phyloP scores from a whole-genome alignment of 2,888 invertebrate species.

The Eilema depressum region DNA sequence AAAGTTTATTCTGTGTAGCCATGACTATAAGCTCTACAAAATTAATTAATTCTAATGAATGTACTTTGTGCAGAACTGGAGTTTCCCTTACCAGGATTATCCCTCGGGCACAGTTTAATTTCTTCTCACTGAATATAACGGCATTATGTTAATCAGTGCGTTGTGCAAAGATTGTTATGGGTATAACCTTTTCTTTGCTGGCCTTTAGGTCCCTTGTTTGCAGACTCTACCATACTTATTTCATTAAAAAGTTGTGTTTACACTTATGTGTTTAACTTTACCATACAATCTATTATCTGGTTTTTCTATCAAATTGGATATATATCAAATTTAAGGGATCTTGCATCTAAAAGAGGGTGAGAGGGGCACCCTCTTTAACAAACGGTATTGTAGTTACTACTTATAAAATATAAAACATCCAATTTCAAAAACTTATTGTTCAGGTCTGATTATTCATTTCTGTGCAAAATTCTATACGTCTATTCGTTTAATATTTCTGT shows the following conservation, averaged over 20 bases:
- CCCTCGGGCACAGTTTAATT: slow-evolving; percentile 62
- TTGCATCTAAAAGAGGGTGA: neutral
- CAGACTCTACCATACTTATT: slow-evolving; percentile 47
- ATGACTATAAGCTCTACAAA: slow-evolving; percentile 58
- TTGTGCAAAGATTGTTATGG: slow-evolving; percentile 48
- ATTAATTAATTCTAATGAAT: slow-evolving; percentile 71
- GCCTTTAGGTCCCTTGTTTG: slow-evolving; percentile 42
- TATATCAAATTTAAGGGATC: neutral
- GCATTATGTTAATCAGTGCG: slow-evolving; percentile 57
- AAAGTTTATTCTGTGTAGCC: slow-evolving; percentile 36
- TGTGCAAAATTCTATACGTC: neutral
- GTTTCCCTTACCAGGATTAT: slow-evolving; percentile 51
- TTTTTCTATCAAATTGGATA: too few relatives aligned
- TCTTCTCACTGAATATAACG: slow-evolving; percentile 61
- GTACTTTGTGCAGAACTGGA: slow-evolving; percentile 53
- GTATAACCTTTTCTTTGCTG: slow-evolving; percentile 40
- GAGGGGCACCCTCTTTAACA: neutral
- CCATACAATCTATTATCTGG: neutral
- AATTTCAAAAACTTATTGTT: neutral
- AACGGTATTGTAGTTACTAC: neutral
- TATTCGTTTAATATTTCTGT: neutral
- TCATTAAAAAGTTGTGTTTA: slow-evolving; percentile 22
- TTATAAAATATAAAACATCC: too few relatives aligned
- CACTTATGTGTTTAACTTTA: neutral
- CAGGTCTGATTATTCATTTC: neutral